Evolutionary conservation across 64 coral and sea anemone genomes (phyloP), one percentile per base, ranked within the genome.

Genomic region (Actinia tenebrosa): DNA sequence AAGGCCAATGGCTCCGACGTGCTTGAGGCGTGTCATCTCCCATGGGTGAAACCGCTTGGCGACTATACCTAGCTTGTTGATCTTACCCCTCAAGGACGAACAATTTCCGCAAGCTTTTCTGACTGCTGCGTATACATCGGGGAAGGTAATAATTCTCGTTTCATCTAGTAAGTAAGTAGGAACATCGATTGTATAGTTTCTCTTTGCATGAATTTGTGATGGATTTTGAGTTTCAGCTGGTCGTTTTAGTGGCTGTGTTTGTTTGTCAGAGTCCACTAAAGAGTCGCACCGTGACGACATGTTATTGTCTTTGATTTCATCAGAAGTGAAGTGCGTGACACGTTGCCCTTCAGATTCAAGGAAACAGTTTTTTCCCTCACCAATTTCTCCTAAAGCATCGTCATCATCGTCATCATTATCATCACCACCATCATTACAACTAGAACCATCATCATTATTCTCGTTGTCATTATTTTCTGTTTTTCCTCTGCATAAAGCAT

Each of bases 111-210:
- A 95, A 8, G 69, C 42, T 62, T 86, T 86, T 22, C 89, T 82
- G 43, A 95, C 82, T 61, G 61, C 89, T n/a, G 88, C 82, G 82
- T 88, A 95, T 19, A 91, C 82, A 85, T 95, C 93, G 23, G 86
- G 83, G 14, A 95, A 59, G 45, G 80, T 86, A 15, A 95, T 43
- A 16, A 86, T 86, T 84, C 27, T 80, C 44, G 18, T 50, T 43
- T 83, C 78, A 43, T 86, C 56, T 16, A 66, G 54, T 47, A 30
- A 59, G 77, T 86, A 95, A 61, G 63, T 63, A 10, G 25, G 45
- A 7, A 89, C 52, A 15, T 81, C 22, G 42, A 81, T 81, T 3
- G 17, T 50, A 16, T 25, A 16, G 15, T 47, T 53, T 81, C 22
- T 75, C 10, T 75, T 30, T 14, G 69, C 25, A 30, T 26, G 69